These are phyloP conservation scores for Acipenser oxyrinchus DNA, from an alignment of 2,797 vertebrate species.

Conservation along the genomic window DNA sequence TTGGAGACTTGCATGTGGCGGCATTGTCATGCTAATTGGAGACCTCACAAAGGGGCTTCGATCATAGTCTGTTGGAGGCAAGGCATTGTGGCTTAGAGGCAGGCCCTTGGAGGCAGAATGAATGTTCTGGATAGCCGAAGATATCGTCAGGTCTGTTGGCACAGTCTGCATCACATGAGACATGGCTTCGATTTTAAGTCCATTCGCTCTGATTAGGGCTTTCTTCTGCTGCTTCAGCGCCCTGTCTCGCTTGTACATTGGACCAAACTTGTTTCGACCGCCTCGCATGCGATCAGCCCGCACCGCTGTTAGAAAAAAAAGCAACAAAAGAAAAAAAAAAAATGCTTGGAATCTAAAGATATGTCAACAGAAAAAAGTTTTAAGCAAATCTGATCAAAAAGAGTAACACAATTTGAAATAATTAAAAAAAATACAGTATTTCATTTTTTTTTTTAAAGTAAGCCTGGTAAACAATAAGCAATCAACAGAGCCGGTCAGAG, in stretches of 20 bases:
- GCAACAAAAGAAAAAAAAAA: constrained; percentile 18
- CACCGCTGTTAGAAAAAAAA: constrained; percentile 63
- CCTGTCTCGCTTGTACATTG: constrained; percentile 97
- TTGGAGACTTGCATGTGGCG: constrained; percentile 84
- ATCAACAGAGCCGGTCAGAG: constrained; percentile 57
- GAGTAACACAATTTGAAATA: constrained; percentile 1
- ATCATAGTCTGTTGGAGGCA: constrained; percentile 94
- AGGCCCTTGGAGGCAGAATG: constrained; percentile 93
- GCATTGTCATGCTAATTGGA: constrained; percentile 96
- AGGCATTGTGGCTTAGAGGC: constrained; percentile 87
- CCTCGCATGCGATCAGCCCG: constrained; percentile 96
- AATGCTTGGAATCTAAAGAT: neutral
- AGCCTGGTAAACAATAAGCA: constrained; percentile 21
- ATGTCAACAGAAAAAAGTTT: neutral
- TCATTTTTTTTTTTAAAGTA: neutral
- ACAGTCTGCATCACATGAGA: constrained; percentile 94
- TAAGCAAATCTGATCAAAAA: constrained; percentile 14
- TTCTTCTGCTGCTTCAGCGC: constrained; percentile 97
- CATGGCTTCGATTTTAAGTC: constrained; percentile 96
- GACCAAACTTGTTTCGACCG: constrained; percentile 95
- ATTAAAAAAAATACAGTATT: neutral
- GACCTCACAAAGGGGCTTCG: constrained; percentile 93
- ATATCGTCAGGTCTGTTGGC: constrained; percentile 90
- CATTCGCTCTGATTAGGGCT: constrained; percentile 93
- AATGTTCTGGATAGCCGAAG: constrained; percentile 93